Base-by-base conservation (phyloP, 2,113 vertebrate genomes). In the Prionailurus viverrinus region DNA sequence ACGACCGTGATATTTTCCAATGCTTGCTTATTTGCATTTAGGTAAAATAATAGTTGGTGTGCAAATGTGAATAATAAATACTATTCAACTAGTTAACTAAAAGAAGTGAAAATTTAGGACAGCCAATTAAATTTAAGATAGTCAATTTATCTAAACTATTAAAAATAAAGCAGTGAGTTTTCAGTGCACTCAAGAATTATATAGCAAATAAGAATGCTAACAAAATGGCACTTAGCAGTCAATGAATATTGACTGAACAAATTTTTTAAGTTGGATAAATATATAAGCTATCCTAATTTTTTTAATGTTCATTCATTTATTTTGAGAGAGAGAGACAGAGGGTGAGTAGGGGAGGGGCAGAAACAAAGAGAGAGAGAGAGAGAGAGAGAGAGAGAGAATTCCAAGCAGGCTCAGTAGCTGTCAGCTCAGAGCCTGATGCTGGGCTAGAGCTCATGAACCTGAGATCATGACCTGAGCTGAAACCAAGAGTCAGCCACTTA, bases 51-150 rank as follows among this genome's bases (percentile, higher is more conserved):
- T n/a, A 93, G 8, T 36, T 83, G 39, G 61, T 71, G 5, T 84
- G 11, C 12, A 96, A 95, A 85, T 83, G 9, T 92, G 61, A 94
- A 45, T 83, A 95, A 87, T 55, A 92, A 96, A 91, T 94, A 88
- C 3, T 31, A 95, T 88, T 91, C 51, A 94, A 85, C 33, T 65
- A 93, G 51, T 80, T 78, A 94, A 68, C 7, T 93, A 2, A 61
- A 91, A 93, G 81, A 53, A 45, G 15, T 86, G 16, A 97, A 97
- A 89, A 92, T 63, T 97, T 89, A 95, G 71, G 51, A 90, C 95
- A 92, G 63, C 18, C 11, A 51, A 79, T 82, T 87, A 83, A 4
- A 93, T 16, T 80, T 87, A 97, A 95, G 36, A 86, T 14, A 96
- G 41, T 78, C 48, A 84, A 69, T 74, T 73, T 83, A 86, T 68